These are phyloP conservation scores for Nycticebus coucang DNA, from an alignment of 2,113 vertebrate genomes.

Conservation along the genomic window DNA sequence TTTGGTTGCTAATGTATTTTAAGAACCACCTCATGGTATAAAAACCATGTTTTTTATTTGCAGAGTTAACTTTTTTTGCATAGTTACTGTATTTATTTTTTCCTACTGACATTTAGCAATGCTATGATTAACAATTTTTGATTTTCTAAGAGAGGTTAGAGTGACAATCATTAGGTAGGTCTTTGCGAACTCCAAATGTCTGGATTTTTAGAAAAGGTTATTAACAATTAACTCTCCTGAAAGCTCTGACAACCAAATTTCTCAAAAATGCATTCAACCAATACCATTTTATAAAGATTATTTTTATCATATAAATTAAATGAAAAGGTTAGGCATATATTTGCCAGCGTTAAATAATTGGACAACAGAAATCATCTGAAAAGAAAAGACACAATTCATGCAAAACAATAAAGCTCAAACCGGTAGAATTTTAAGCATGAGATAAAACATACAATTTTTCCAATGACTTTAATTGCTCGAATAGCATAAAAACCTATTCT, in stretches of 20 bases:
- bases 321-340: constrained; percentile 5
- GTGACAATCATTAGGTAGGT: constrained; percentile 29
- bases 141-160: constrained; percentile 23
- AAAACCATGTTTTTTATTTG: constrained; percentile 30
- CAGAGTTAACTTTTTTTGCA: not conserved
- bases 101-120: constrained; percentile 30
- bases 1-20: not conserved
- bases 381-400: not conserved
- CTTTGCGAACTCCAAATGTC: constrained; percentile 5
- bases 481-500: constrained; percentile 4
- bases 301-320: constrained; percentile 52
- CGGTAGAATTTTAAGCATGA: not conserved
- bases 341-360: not conserved
- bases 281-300: not conserved
- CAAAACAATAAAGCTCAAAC: not conserved
- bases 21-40: not conserved
- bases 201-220: not conserved
- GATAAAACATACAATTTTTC: not conserved
- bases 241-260: constrained; percentile 67
- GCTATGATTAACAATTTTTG: constrained; percentile 46
- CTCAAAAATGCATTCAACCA: constrained; percentile 13
- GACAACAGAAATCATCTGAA: constrained; percentile 12
- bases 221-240: constrained; percentile 68
- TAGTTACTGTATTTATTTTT: not conserved
- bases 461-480: constrained; percentile 9